phyloP scores from a whole-genome alignment of 2,113 vertebrate genomes.

The Siniperca knerii region DNA sequence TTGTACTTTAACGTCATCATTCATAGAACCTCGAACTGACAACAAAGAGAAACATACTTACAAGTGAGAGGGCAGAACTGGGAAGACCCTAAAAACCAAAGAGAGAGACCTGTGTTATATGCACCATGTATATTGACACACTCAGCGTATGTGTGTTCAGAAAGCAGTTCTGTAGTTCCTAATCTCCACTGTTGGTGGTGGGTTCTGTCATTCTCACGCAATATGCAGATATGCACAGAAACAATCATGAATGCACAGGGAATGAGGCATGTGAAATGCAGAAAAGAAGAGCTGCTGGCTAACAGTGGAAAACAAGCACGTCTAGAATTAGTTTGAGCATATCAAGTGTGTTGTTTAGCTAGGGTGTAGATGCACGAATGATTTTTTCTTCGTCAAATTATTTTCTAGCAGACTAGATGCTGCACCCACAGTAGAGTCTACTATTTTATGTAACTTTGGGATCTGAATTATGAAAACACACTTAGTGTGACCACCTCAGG shows the following conservation, averaged over 20 bases:
- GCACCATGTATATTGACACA: neutral
- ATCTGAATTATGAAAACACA: neutral
- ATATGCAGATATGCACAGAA: conserved; percentile 23
- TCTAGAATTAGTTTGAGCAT: conserved; percentile 19
- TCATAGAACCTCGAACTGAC: neutral
- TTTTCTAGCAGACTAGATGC: neutral
- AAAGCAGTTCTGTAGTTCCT: neutral
- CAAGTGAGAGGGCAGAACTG: conserved; percentile 82
- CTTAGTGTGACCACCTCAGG: neutral
- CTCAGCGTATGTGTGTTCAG: neutral
- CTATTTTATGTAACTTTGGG: neutral
- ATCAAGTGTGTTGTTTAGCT: neutral
- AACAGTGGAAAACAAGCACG: conserved; percentile 15
- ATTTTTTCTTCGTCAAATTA: neutral
- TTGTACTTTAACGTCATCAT: neutral
- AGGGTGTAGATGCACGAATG: neutral
- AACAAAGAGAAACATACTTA: conserved; percentile 80
- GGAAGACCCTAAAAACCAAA: conserved; percentile 82
- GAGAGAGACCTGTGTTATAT: conserved; percentile 12
- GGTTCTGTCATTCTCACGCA: conserved; percentile 10
- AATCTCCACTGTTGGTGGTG: conserved; percentile 3
- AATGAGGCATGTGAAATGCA: conserved; percentile 43
- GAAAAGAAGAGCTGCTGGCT: conserved; percentile 14
- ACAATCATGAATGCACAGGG: conserved; percentile 30
- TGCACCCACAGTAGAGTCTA: neutral